Evolutionary conservation across 2,888 invertebrate species (phyloP), one percentile per base, ranked within the genome.

Genomic region (Antheraea yamamai): DNA sequence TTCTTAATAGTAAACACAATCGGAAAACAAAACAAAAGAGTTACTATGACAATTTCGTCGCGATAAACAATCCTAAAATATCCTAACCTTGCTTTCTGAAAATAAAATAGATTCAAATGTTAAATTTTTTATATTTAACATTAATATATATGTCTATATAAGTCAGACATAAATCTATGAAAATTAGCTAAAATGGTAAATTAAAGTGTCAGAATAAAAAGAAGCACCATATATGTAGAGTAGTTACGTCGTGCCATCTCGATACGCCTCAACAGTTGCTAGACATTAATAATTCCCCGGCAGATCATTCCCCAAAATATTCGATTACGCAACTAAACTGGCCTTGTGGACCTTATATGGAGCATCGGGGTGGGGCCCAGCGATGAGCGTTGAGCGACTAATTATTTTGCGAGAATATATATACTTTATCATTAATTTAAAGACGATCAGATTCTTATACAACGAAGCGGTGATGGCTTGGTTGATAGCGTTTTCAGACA

Each of bases 301-400:
- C 82, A 76, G 85, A 89, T 91, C 90, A 89, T 84, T 83, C 81
- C 89, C 89, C 87, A 76, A 90, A 89, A 89, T 89, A 90, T 85
- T 82, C 80, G 83, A 84, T 90, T 90, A 87, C 90, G 89, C 84
- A 85, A 85, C 77, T 76, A 71, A 74, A 68, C 73, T 77, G 87
- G 81, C 90, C 90, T 88, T 91, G 88, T 78, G 80, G 68, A 75
- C 88, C 89, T 83, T 85, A 89, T 89, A 89, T 82, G 90, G 89
- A 80, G 78, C 77, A 80, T 80, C 75, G 76, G 64, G 75, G 72
- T 66, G 77, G 81, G 81, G 74, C 0, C 71, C 83, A 85, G 78
- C n/a, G 16, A 78, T 2, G 68, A 72, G 80, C 77, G 76, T 16
- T 8, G 20, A 78, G 83, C 82, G 78, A 73, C 76, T 2, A 39